A percentile compares a stretch with the other conserved stretches of the same genome.
These are phyloP conservation scores for Gallinago nigripennis DNA, from an alignment of 2,797 vertebrate genomes.

Conservation along the genomic window DNA sequence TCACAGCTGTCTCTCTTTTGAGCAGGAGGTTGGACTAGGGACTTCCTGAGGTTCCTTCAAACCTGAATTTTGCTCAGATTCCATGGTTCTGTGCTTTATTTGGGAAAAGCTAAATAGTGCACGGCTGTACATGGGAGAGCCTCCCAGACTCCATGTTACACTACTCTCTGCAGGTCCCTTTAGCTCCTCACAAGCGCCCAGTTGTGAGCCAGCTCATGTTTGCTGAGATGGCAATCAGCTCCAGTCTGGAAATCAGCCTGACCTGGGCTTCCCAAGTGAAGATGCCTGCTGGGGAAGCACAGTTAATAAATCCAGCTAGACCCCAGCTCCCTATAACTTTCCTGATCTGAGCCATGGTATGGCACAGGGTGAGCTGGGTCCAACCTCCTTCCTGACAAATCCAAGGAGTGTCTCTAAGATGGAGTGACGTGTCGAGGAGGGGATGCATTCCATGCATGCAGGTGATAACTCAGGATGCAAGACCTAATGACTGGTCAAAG, in stretches of 20 bases:
- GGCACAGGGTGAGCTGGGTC: not conserved
- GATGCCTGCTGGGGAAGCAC: not conserved
- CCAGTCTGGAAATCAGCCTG: not conserved
- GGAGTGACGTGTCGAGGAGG: rapidly evolving
- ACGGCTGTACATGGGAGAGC: not conserved
- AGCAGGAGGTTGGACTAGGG: not conserved
- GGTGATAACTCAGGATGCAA: not conserved
- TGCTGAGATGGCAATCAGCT: not conserved
- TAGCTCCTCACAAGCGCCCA: not conserved
- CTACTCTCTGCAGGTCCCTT: not conserved
- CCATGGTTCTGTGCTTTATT: not conserved
- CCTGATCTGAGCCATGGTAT: not conserved
- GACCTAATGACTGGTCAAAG: too few species aligned
- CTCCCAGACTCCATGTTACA: not conserved
- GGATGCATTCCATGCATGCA: not conserved
- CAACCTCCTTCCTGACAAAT: not conserved
- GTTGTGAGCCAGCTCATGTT: not conserved
- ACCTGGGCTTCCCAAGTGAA: not conserved
- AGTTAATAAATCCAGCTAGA: not conserved
- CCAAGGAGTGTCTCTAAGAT: not conserved
- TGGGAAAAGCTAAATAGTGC: not conserved
- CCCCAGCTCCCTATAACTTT: not conserved
- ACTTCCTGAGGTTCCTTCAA: not conserved
- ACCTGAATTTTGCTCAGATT: not conserved
- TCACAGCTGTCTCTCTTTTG: not conserved